Evolutionary conservation across 2,113 vertebrate genomes (phyloP), one percentile per base, ranked within the genome.

Genomic region (Sigmodon hispidus): DNA sequence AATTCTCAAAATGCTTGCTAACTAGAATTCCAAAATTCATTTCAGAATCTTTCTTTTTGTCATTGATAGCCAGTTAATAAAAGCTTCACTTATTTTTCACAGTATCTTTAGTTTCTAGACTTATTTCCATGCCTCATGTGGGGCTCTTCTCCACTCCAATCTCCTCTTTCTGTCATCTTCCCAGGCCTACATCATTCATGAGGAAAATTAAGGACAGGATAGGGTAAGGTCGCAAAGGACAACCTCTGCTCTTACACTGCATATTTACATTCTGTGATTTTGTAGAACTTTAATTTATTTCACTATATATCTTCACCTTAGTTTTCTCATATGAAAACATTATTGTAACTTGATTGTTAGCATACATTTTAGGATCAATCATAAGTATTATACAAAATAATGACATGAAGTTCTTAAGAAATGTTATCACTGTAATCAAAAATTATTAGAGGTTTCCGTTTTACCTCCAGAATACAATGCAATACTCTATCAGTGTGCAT

Each of bases 291-390:
- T 15, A 70, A 69, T 87, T 77, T 93, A 26, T 63, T 61, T n/a
- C n/a, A n/a, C n/a, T n/a, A n/a, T n/a, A n/a, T n/a, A n/a, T n/a
- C n/a, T n/a, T n/a, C n/a, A n/a, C n/a, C n/a, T n/a, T n/a, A n/a
- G n/a, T n/a, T n/a, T 95, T 24, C 29, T 93, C 43, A 87, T 73
- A 36, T 85, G 40, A 31, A 93, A 79, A 80, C n/a, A 76, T 34
- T 3, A 63, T 2, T 22, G 5, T 73, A 26, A 61, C 45, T 80
- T 72, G 1, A 67, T 26, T 86, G 63, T 13, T 34, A 57, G 10
- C 24, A 34, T 57, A 57, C 5, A 55, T 80, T 80, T 70, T 55
- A 77, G 9, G 19, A 83, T 6, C 40, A 11, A 17, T 55, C 72
- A 75, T 83, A 17, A 1, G 4, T 15, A 19, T 31, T 55, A 26